These are phyloP conservation scores for Drosophila paramelanica DNA, from an alignment of 2,888 invertebrate genomes.

Conservation along the genomic window DNA sequence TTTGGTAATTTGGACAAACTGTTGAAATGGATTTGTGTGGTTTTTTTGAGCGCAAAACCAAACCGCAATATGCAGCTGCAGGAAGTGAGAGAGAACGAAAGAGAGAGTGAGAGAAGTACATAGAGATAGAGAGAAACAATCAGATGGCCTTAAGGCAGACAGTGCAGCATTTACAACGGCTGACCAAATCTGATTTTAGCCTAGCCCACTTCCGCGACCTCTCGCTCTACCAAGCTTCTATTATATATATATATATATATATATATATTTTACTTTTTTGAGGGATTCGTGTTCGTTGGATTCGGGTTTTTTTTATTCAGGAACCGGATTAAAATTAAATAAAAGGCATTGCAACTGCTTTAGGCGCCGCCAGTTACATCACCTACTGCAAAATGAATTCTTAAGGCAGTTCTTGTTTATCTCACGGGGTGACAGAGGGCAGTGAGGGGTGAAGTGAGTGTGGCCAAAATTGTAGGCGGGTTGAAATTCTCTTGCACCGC, in stretches of 20 bases:
- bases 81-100: background rate
- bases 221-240: background rate
- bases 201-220: too few relatives aligned
- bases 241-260: too few relatives aligned
- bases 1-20: background rate
- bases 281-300: too few relatives aligned
- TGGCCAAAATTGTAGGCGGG: background rate
- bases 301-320: too few relatives aligned
- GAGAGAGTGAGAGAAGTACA: background rate
- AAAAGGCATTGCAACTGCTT: slow-evolving; percentile 25
- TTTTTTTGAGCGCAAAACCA: slow-evolving; percentile 17
- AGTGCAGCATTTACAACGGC: background rate
- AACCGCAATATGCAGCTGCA: slow-evolving; percentile 18
- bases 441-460: background rate
- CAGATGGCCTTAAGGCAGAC: slow-evolving; percentile 11
- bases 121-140: too few relatives aligned
- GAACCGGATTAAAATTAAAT: slow-evolving; percentile 3
- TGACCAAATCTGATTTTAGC: slow-evolving; percentile 31
- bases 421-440: too few relatives aligned
- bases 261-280: too few relatives aligned
- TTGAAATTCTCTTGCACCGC: slow-evolving; percentile 33
- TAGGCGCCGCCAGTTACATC: slow-evolving; percentile 27
- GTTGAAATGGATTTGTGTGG: slow-evolving; percentile 17
- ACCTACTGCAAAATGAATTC: slow-evolving; percentile 11
- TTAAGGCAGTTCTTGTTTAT: slow-evolving; percentile 5